Base-by-base conservation (phyloP, 2,113 vertebrate species). In the Notiomystis cincta region DNA sequence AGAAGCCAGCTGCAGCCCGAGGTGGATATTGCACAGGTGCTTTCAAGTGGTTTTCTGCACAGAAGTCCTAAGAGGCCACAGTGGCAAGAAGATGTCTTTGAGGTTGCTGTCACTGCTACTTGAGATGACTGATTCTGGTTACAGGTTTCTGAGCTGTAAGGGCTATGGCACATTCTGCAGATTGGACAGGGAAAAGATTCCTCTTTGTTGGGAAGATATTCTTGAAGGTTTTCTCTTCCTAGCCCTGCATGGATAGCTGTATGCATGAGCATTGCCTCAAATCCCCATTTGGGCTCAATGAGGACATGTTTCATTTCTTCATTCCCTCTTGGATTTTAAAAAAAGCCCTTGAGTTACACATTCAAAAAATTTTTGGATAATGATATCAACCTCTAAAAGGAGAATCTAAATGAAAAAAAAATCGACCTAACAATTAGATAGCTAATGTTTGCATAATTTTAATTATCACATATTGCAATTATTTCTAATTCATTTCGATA, bases 391-490 rank as follows among this genome's bases (percentile, higher is more conserved):
- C 12, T 86, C 54, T 78, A 75, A 82, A 93, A 93, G 13, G 20
- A 88, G 47, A 82, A 66, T 70, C 30, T 79, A 70, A 90, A 73
- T 81, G 13, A 72, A 91, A 85, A 85, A 61, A 70, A 73, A 25
- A 31, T 21, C 9, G 0, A 69, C 58, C 81, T 84, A 79, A 88
- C 71, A 87, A 92, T 95, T 96, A 94, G 64, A 82, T 85, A 91
- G 86, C 82, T 94, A 95, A 95, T 92, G 93, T 93, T 96, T 95
- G 93, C 88, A 94, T 98, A 98, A 98, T 98, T 98, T 97, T 98
- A 98, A 98, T 98, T 97, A 98, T 97, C 92, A 95, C 77, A 95
- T 91, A 97, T 96, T 97, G 93, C 95, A 98, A 98, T 98, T 98
- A 98, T 97, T 97, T 97, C 96, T 98, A 97, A 98, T 98, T 97